Base-by-base conservation (phyloP, 1,140 invertebrate genomes). In the Trialeurodes vaporariorum region DNA sequence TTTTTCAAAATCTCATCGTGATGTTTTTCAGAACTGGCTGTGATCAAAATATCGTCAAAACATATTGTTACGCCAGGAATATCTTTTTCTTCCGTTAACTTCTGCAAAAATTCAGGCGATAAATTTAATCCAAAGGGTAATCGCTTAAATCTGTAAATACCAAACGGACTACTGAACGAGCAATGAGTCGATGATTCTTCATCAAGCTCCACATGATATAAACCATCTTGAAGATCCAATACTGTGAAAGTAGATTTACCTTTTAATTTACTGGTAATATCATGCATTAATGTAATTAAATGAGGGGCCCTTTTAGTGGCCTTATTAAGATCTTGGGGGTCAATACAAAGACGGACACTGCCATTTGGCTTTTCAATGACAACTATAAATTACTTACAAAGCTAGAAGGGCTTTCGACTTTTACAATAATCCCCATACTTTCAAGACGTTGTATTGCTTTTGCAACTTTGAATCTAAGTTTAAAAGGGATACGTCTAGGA, bases 81-180 rank as follows among this genome's bases (percentile, higher is more conserved):
- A n/a, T n/a, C n/a, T n/a, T n/a, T n/a, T n/a, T n/a, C n/a, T n/a
- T n/a, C n/a, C n/a, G n/a, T n/a, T n/a, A n/a, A n/a, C n/a, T n/a
- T n/a, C n/a, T n/a, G n/a, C n/a, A n/a, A n/a, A n/a, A n/a, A n/a
- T n/a, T n/a, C n/a, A n/a, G n/a, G n/a, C n/a, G n/a, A n/a, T n/a
- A n/a, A n/a, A 69, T 24, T 63, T 76, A 76, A 65, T 21, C 78
- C 77, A 70, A 77, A 76, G n/a, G 77, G 77, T 25, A 78, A 64
- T 24, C 75, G 58, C 0, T 68, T 34, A 66, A 65, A 79, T 27
- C 70, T 67, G 65, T 74, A 79, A 22, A 72, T 64, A 2, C 77
- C 76, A 70, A 72, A 73, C n/a, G 72, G 66, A 1, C 61, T 70
- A 26, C 27, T 61, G 63, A 71, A 72, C 17, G 66, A 63, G 58